These are phyloP conservation scores for Pangasianodon hypophthalmus DNA, from an alignment of 2,113 vertebrate species.

Conservation along the genomic window DNA sequence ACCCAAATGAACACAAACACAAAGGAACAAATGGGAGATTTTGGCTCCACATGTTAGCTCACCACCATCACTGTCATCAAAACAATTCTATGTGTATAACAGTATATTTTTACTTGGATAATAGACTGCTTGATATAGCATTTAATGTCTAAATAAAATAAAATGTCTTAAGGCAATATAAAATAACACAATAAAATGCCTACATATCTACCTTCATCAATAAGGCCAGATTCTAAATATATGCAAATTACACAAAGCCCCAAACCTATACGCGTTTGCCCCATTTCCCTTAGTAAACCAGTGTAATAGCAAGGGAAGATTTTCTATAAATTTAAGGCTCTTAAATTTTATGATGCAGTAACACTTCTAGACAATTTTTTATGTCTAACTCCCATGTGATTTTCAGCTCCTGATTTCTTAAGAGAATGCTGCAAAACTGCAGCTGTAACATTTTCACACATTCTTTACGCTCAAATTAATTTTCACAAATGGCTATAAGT, in stretches of 20 bases:
- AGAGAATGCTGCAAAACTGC: background rate
- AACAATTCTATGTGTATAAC: background rate
- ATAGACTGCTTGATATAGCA: background rate
- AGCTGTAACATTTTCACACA: background rate
- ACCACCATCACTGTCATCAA: background rate
- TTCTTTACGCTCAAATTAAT: background rate
- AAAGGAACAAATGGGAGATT: background rate
- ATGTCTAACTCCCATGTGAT: background rate
- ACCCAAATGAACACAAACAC: background rate
- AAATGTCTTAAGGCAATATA: background rate
- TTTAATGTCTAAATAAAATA: background rate
- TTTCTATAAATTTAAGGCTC: background rate
- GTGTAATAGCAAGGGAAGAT: background rate
- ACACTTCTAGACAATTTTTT: slow-evolving; percentile 3
- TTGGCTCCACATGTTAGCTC: background rate
- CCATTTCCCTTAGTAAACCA: background rate
- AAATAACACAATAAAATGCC: background rate
- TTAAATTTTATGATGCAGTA: slow-evolving; percentile 16
- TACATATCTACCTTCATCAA: background rate
- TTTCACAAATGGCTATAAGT: background rate
- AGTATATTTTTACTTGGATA: background rate
- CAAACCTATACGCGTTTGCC: background rate
- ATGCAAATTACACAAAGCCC: background rate
- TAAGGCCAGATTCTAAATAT: background rate
- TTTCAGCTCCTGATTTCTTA: slow-evolving; percentile 6